Evolutionary conservation across 2,797 vertebrate species (phyloP), one percentile per base, ranked within the genome.

Genomic region (Gadopsis marmoratus): DNA sequence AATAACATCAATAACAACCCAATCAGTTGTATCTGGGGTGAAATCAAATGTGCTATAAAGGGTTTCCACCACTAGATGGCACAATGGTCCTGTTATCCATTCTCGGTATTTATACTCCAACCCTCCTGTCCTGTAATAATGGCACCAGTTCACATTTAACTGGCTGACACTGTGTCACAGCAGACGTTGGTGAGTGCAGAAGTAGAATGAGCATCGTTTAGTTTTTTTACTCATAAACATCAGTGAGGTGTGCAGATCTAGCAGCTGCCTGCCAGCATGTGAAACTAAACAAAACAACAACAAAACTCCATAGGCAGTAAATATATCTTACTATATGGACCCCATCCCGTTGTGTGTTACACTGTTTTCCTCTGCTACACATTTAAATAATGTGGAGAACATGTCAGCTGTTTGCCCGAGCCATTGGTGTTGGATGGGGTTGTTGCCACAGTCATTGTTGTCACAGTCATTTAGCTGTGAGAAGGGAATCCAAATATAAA

Each of bases 401-500:
- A 29, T 45, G 21, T 65, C 41, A 33, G 45, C 31, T 73, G 43
- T 71, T 63, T 58, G 54, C 12, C 19, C 3, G 61, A 76, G 58
- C 59, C 41, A 62, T 86, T 73, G 69, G 39, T 67, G 70, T 60
- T 26, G 53, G 53, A 55, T 47, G 71, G 17, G 59, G 78, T 51
- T 73, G 78, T 71, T 73, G 74, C 79, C 65, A 56, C 8, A 86
- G 80, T 75, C 68, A 77, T 33, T 87, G 74, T 78, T 84, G 75
- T 80, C 87, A 50, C 71, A 88, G 84, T 82, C 88, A 91, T 93
- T 91, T 78, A 88, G 83, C 90, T 81, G 78, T 26, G 70, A 83
- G 83, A 12, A 76, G 79, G 73, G 69, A 91, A 87, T 80, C 86
- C 92, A 94, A 92, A 93, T 89, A 88, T 71, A 93, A 93, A 93